Percentiles rank a stretch among this genome's conserved stretches.
Evolutionary conservation across 2,797 vertebrate genomes (phyloP).

Genomic region (Acanthopagrus latus): DNA sequence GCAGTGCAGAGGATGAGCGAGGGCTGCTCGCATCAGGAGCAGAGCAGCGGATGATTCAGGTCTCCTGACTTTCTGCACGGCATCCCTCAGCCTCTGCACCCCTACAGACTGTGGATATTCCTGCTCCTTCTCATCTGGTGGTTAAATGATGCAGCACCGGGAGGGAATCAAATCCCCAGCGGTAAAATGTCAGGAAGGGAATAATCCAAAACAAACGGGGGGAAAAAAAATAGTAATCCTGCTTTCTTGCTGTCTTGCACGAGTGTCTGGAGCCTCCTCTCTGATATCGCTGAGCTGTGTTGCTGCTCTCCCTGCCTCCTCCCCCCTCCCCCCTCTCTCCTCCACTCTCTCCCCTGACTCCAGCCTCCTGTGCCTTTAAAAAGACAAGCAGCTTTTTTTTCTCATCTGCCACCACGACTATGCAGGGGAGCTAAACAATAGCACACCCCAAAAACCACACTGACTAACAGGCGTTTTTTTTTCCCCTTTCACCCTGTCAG

Average conservation of each 20-base stretch:
- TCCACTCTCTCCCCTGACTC: constrained; percentile 68
- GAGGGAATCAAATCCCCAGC: constrained; percentile 18
- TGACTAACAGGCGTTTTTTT: constrained; percentile 36
- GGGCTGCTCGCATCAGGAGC: constrained; percentile 66
- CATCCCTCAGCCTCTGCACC: constrained; percentile 55
- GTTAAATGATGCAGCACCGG: constrained; percentile 29
- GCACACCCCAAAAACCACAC: constrained; percentile 58
- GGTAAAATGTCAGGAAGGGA: constrained; percentile 23
- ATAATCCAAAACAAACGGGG: constrained; percentile 41
- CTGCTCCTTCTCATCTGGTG: constrained; percentile 42
- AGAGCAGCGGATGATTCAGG: constrained; percentile 59
- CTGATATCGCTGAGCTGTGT: constrained; percentile 75
- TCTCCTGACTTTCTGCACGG: constrained; percentile 55
- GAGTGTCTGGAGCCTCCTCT: constrained; percentile 64
- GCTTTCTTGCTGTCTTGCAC: constrained; percentile 40
- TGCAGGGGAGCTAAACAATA: constrained; percentile 80
- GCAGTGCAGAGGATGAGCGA: constrained; percentile 76
- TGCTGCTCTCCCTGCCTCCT: constrained; percentile 73
- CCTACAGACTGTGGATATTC: constrained; percentile 23
- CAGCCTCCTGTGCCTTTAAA: constrained; percentile 80
- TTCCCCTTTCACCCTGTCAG: constrained; percentile 37
- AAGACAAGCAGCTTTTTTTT: constrained; percentile 81
- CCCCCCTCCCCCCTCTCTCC: constrained; percentile 75
- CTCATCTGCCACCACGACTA: constrained; percentile 51
- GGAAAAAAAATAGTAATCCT: constrained; percentile 45